Conservation (phyloP, 2,888 invertebrate genomes). For the Eutolmus rufibarbis region DNA sequence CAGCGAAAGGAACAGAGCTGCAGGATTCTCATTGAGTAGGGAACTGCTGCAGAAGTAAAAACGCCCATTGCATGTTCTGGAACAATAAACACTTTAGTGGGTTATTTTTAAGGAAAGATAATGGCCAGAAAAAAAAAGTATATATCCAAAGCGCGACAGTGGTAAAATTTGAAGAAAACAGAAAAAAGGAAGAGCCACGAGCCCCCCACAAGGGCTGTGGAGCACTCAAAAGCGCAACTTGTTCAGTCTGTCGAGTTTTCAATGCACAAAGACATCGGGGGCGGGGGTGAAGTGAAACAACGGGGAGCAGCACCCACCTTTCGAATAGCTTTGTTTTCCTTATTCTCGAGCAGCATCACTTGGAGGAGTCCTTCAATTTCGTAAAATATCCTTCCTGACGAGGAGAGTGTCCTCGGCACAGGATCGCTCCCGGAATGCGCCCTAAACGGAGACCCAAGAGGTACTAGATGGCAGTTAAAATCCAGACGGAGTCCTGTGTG, state of each 20-base stretch:
- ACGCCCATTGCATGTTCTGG: slow-evolving; percentile 32
- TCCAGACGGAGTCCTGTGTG: neutral
- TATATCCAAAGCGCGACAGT: neutral
- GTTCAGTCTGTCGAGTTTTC: slow-evolving; percentile 3
- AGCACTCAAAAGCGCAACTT: slow-evolving; percentile 30
- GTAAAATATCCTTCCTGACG: neutral
- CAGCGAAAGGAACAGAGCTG: neutral
- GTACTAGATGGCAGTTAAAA: slow-evolving; percentile 3
- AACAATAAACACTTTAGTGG: slow-evolving; percentile 15
- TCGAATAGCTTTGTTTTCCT: slow-evolving; percentile 14
- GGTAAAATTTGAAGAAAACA: slow-evolving; percentile 15
- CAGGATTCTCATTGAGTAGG: neutral
- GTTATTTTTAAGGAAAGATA: neutral
- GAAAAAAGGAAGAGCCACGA: neutral
- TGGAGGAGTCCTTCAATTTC: neutral
- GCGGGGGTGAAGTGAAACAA: neutral
- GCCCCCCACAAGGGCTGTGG: neutral
- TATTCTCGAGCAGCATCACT: neutral
- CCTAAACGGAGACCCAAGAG: neutral
- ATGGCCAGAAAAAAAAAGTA: neutral
- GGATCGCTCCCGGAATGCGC: neutral
- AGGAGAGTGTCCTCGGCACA: neutral
- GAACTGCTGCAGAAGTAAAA: neutral
- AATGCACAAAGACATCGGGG: neutral
- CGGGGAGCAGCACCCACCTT: slow-evolving; percentile 4